Base-by-base conservation (phyloP, 2,113 vertebrate species). In the Oceanites oceanicus region DNA sequence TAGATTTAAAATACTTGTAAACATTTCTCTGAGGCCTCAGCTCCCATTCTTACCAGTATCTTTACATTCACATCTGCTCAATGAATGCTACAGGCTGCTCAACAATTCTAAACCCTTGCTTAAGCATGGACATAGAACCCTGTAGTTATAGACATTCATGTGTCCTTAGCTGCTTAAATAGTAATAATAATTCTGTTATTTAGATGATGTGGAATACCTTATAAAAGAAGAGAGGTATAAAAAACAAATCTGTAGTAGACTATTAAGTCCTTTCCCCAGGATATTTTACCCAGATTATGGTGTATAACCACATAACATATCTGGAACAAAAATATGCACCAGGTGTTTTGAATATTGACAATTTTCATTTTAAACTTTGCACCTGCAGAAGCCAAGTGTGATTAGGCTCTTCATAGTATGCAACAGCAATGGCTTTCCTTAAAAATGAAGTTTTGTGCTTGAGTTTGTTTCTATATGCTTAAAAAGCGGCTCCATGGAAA, bases 401-500 rank as follows among this genome's bases (percentile, higher is more conserved):
- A 91, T 85, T 62, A 90, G 61, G 29, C 17, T 89, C 17, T 58
- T 91, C 11, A 7, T 15, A 61, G n/a, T 12, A 66, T 15, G 73
- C 49, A 87, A 34, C 53, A 68, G 62, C 34, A 38, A n/a, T 32
- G 36, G 23, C 15, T 95, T 86, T 79, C 84, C 90, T 90, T 91
- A 62, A 86, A 95, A 91, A 88, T 52, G 25, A 88, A 89, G 73
- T 94, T 94, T 68, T 78, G 73, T 6, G 66, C 75, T 47, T n/a
- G 61, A 76, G 49, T 96, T 97, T 97, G 92, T 95, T 91, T 96
- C 88, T 70, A 61, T 80, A 47, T 81, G 58, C 90, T 93, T 93
- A 84, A 88, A 94, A 96, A 95, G n/a, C 73, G 56, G 63, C 84
- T 97, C 94, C 82, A 95, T 93, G 89, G 92, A 95, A 96, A 94